Evolutionary conservation across 2,797 vertebrate species (phyloP).

Genomic region (Holocentrus rufus): DNA sequence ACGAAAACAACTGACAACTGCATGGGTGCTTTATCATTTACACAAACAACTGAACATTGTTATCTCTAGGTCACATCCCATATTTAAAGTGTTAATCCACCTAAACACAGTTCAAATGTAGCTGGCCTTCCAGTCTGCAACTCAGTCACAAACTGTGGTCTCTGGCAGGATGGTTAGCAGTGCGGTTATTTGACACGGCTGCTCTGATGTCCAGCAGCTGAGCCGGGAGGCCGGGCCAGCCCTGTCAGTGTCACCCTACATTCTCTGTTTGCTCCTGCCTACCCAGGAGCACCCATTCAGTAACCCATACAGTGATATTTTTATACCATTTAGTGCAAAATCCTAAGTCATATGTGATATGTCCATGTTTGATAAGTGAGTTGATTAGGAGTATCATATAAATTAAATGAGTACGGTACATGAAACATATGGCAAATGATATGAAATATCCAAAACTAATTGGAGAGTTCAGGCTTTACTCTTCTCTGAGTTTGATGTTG

Average conservation of each 20-base stretch:
- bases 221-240: conserved; percentile 51
- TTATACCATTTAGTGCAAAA: neutral
- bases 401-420: too few species aligned
- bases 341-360: neutral
- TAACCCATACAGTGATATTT: neutral
- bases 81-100: conserved; percentile 35
- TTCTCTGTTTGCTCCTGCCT: conserved; percentile 41
- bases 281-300: neutral
- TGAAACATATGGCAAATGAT: neutral
- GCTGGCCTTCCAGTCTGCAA: conserved; percentile 46
- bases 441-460: conserved; percentile 1
- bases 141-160: conserved; percentile 40
- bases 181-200: conserved; percentile 72
- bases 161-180: conserved; percentile 11
- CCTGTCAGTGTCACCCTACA: conserved; percentile 57
- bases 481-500: too few species aligned
- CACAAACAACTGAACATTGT: neutral
- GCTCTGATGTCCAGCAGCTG: conserved; percentile 75
- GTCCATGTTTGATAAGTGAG: neutral
- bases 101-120: neutral
- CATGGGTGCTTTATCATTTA: neutral
- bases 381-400: neutral
- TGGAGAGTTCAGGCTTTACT: too few species aligned
- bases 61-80: conserved; percentile 27
- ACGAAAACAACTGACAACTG: neutral